Evolutionary conservation across 2,888 invertebrate species (phyloP), one percentile per base, ranked within the genome.

Genomic region (Macroteleia sp.): DNA sequence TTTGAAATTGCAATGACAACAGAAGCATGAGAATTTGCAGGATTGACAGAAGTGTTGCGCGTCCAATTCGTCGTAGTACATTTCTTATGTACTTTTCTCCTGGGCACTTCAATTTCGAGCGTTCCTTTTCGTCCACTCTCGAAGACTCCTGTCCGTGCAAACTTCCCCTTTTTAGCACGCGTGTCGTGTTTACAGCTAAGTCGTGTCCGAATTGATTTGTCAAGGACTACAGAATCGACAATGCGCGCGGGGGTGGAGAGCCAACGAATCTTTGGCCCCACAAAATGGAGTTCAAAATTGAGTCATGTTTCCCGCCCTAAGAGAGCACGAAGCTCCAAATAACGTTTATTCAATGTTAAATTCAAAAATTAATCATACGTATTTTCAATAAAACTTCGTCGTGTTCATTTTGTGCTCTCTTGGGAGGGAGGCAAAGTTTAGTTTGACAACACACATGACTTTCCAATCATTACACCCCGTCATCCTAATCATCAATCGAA

Each of bases 201-300:
- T 87, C 86, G 89, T 84, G 89, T 85, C 87, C 85, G 86, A 90
- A 90, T 90, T 88, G 90, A 90, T 90, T 90, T 86, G 87, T 88
- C 87, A 86, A 85, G 85, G 83, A 81, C 81, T 46, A 56, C 66
- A 54, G 67, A 50, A 52, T 32, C 1, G 41, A 12, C 42, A 34
- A 57, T 39, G 32, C 42, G 20, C 34, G 59, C 30, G 42, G 70
- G 77, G 81, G 74, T 70, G 70, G 66, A 74, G 69, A 44, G 48
- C 52, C 71, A 67, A 64, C 66, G 69, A 61, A 62, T 76, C 73
- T 82, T 81, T 82, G 77, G 80, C 80, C 79, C 81, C 56, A 74
- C 81, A 57, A 73, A 82, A 84, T 85, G 85, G 79, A 87, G 84
- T 86, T 79, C 81, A 88, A 87, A 88, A 87, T 85, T 86, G 83